These are phyloP conservation scores for Coenobita brevimanus DNA, from an alignment of 1,140 invertebrate species.

Conservation along the genomic window DNA sequence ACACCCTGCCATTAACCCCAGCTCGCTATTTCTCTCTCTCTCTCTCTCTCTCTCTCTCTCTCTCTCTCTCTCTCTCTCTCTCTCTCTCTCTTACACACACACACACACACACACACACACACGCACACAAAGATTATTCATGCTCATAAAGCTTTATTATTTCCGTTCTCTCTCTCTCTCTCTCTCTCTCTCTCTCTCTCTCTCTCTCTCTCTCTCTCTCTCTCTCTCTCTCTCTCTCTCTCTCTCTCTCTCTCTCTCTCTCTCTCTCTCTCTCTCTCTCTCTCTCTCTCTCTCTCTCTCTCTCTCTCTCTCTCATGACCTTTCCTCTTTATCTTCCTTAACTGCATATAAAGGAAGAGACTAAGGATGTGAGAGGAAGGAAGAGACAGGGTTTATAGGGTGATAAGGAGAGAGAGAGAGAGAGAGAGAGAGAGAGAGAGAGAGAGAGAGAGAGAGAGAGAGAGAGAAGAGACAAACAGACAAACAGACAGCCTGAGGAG, in stretches of 20 bases:
- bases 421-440: too few species aligned
- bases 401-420: too few species aligned
- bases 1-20: background rate
- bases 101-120: too few species aligned
- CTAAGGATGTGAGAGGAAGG: background rate
- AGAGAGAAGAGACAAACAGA: too few species aligned
- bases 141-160: background rate
- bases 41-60: background rate
- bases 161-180: too few species aligned
- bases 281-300: conserved; percentile 22
- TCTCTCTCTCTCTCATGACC: background rate
- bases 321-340: background rate
- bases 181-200: too few species aligned
- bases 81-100: too few species aligned
- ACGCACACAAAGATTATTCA: background rate
- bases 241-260: conserved; percentile 1
- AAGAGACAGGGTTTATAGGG: too few species aligned
- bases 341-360: background rate
- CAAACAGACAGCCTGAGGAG: too few species aligned
- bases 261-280: conserved; percentile 21
- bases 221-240: background rate
- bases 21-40: background rate
- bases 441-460: too few species aligned
- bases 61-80: background rate
- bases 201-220: too few species aligned